A percentile compares a stretch with the other conserved stretches of the same genome.
Conservation (phyloP, 2,888 invertebrate genomes). For the Eudemis profundana region DNA sequence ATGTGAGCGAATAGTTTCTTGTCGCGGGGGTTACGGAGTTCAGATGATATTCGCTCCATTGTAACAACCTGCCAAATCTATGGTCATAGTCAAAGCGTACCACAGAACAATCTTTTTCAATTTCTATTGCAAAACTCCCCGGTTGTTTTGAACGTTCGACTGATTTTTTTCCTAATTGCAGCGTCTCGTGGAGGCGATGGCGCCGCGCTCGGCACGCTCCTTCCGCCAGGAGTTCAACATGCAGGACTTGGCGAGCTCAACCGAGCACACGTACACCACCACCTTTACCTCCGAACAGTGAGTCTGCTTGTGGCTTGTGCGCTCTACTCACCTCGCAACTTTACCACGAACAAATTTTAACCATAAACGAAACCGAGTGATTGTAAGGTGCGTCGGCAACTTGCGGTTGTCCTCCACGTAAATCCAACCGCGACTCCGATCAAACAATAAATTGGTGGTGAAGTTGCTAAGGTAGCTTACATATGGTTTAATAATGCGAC, state of each 20-base stretch:
- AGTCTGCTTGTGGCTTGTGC: slow-evolving; percentile 73
- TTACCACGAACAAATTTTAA: no score
- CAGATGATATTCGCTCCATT: background rate
- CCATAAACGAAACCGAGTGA: no score
- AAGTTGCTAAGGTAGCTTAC: no score
- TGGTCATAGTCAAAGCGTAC: background rate
- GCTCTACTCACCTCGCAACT: no score
- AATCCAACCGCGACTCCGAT: no score
- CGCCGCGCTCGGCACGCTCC: slow-evolving; percentile 89
- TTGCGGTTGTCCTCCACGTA: no score
- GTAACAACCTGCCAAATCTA: background rate
- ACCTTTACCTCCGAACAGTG: slow-evolving; percentile 86
- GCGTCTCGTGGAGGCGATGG: slow-evolving; percentile 89
- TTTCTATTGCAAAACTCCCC: background rate
- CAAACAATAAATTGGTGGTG: no score
- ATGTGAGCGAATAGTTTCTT: no score
- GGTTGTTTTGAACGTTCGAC: no score
- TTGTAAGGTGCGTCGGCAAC: no score
- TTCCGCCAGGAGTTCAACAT: slow-evolving; percentile 94
- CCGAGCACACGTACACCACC: slow-evolving; percentile 87
- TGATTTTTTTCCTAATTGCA: slow-evolving; percentile 66
- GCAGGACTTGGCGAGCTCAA: slow-evolving; percentile 87
- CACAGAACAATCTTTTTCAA: background rate
- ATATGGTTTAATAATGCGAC: slow-evolving; percentile 1
- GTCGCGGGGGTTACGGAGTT: no score